These are phyloP conservation scores for Clostera curtula DNA, from an alignment of 2,888 invertebrate genomes.

Conservation along the genomic window DNA sequence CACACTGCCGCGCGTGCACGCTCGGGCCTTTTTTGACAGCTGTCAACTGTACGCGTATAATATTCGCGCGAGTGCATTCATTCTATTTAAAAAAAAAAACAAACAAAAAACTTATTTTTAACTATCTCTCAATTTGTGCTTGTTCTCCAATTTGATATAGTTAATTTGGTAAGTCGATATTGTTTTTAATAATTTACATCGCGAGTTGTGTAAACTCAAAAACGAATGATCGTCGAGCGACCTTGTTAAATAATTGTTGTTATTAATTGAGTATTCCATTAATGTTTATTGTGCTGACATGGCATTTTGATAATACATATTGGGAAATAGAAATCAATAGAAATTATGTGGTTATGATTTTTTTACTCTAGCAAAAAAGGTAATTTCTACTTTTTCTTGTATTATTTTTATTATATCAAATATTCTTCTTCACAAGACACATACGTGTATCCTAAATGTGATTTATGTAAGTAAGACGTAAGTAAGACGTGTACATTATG, in stretches of 20 bases:
- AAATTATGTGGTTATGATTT: no score
- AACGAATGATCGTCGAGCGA: slow-evolving; percentile 9
- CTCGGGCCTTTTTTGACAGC: slow-evolving; percentile 32
- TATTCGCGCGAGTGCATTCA: slow-evolving; percentile 36
- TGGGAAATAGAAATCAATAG: no score
- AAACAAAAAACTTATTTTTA: not conserved
- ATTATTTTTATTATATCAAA: no score
- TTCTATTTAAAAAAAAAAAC: not conserved
- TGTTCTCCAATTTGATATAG: no score
- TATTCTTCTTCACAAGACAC: no score
- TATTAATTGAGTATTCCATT: slow-evolving; percentile 10
- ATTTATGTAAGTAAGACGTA: no score
- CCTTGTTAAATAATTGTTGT: slow-evolving; percentile 25
- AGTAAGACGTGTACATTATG: no score
- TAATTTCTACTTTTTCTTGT: no score
- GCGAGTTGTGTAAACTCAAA: not conserved
- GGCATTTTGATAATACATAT: no score
- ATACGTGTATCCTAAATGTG: no score
- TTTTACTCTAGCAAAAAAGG: no score
- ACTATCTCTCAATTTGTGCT: no score
- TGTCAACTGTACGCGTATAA: slow-evolving; percentile 18
- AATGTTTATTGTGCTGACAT: slow-evolving; percentile 4
- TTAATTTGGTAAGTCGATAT: slow-evolving; percentile 3
- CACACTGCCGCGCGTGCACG: slow-evolving; percentile 30
- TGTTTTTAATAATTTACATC: not conserved